Evolutionary conservation across 2,888 invertebrate species (phyloP).

Genomic region (Deroplatys truncata): DNA sequence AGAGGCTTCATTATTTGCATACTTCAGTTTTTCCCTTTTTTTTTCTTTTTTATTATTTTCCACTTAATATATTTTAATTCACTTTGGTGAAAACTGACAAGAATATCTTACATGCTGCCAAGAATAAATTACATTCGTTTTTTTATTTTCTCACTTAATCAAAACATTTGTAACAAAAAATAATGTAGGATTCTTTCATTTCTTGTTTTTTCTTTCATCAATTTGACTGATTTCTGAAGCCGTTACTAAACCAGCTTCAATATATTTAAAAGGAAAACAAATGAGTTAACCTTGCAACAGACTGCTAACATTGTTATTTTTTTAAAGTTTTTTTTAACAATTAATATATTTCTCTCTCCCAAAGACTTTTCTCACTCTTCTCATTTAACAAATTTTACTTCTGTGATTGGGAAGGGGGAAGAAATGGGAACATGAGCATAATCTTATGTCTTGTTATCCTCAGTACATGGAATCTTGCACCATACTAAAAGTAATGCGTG

Average conservation of each 20-base stretch:
- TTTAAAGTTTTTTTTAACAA: not conserved
- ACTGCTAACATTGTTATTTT: not conserved
- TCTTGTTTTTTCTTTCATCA: not conserved
- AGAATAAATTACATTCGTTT: not conserved
- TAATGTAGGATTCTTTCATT: not conserved
- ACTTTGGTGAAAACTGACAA: constrained; percentile 15
- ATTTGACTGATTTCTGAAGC: not conserved
- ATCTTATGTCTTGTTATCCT: not conserved
- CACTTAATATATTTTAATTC: not conserved
- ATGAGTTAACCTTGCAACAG: not conserved
- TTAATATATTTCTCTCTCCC: not conserved
- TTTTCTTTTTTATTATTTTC: not conserved
- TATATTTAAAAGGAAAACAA: not conserved
- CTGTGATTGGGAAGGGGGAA: not conserved
- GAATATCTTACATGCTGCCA: constrained; percentile 1
- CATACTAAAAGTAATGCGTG: not conserved
- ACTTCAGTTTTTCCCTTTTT: not conserved
- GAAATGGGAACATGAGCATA: not conserved
- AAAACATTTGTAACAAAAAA: not conserved
- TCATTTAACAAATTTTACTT: not conserved
- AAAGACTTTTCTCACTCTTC: not conserved
- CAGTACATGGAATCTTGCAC: not conserved
- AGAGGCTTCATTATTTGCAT: too few species aligned
- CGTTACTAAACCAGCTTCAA: not conserved
- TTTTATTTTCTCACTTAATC: not conserved